phyloP scores from a whole-genome alignment of 2,797 vertebrate genomes.

The Odontamblyopus lacepedii region DNA sequence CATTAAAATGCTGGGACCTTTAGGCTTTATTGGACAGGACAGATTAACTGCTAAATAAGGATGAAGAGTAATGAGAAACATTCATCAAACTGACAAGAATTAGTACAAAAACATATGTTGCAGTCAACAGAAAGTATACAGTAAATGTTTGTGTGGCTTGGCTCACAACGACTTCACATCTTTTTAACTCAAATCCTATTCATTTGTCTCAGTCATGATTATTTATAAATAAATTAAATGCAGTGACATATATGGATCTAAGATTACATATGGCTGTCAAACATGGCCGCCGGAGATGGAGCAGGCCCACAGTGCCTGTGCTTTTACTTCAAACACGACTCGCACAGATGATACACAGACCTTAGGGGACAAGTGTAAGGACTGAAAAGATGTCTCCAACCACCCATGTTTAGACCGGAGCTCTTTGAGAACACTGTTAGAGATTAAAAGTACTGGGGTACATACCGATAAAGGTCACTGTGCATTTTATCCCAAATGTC shows the following conservation, averaged over 20 bases:
- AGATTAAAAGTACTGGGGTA: constrained; percentile 28
- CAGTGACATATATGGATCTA: constrained; percentile 1
- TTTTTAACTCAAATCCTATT: background rate
- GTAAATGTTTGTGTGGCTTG: background rate
- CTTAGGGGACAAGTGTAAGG: constrained; percentile 43
- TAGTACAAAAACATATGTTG: background rate
- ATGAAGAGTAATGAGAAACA: background rate
- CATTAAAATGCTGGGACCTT: too few species aligned
- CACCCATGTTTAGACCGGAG: constrained; percentile 54
- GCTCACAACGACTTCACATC: background rate
- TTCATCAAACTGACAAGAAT: background rate
- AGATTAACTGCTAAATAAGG: background rate
- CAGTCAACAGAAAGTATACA: background rate
- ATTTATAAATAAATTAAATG: constrained; percentile 14
- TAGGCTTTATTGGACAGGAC: background rate
- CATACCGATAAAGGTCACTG: constrained; percentile 16
- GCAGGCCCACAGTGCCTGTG: constrained; percentile 45
- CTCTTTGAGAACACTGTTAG: constrained; percentile 31
- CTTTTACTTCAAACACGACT: constrained; percentile 50
- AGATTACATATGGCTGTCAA: constrained; percentile 9
- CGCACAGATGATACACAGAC: constrained; percentile 55
- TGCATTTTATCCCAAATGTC: constrained; percentile 4
- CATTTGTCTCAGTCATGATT: constrained; percentile 7
- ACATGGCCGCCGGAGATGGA: constrained; percentile 19
- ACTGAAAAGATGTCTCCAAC: constrained; percentile 49